Evolutionary conservation across 2,113 vertebrate species (phyloP), one percentile per base, ranked within the genome.

Genomic region (Amia ocellicauda): DNA sequence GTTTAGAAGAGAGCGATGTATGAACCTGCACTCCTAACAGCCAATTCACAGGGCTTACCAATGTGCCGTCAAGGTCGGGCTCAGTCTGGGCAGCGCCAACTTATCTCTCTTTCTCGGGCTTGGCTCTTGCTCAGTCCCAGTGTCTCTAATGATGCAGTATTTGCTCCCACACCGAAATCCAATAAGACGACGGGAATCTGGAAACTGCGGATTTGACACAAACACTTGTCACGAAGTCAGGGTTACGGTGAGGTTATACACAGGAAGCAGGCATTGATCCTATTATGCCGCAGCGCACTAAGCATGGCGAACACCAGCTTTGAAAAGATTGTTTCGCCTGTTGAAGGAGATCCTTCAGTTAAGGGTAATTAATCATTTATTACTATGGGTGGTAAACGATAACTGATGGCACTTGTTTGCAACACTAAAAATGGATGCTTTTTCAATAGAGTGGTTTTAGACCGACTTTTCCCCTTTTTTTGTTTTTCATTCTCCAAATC

Each of bases 141-240:
- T 31, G 22, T 13, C 61, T 52, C 24, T 43, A 20, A 28, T 63
- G 61, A 4, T 50, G 2, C 50, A 23, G 42, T 43, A 31, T 54
- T 49, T 17, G 40, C 9, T 24, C 50, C 22, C 27, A 27, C 51
- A 17, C 36, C 17, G 40, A 55, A 43, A 26, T 63, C 53, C 53
- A 26, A 56, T 56, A 26, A 56, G 53, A 28, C n/a, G 19, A n/a
- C 19, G 53, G 27, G 53, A 56, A 31, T n/a, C 26, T 56, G 53
- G 53, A 29, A 42, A 45, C 36, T 47, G 58, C 16, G 36, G 42
- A 41, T 27, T 41, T 42, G 40, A 36, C 31, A 36, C 31, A 7
- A 36, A 36, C 31, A 5, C 14, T 23, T 47, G 58, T 63, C 23
- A 36, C 16, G 22, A 63, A 51, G 62, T 50, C 29, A 54, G 51